Evolutionary conservation across 2,113 vertebrate species (phyloP).

Genomic region (Ciconia stormi): DNA sequence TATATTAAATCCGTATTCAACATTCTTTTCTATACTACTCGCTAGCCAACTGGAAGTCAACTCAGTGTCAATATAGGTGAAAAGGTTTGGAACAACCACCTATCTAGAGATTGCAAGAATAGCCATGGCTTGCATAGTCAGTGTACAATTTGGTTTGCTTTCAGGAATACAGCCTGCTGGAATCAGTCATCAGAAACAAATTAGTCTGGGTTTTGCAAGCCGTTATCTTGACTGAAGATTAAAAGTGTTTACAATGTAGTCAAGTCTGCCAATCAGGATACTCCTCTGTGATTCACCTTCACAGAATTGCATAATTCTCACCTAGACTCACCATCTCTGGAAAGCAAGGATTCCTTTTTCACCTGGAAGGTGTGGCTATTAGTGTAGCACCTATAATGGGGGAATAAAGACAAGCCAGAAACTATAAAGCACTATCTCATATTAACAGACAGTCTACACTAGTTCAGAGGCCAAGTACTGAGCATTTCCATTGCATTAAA

Average conservation of each 20-base stretch:
- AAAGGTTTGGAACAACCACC: background rate
- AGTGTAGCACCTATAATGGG: background rate
- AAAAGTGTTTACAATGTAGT: background rate
- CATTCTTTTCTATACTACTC: background rate
- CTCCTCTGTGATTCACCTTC: background rate
- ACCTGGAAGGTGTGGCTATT: background rate
- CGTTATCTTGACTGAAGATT: background rate
- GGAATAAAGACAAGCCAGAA: background rate
- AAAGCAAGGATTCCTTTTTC: background rate
- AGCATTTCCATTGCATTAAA: background rate
- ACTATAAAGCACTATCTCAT: background rate
- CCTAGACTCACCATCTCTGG: background rate
- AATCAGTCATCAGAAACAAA: slow-evolving; percentile 30
- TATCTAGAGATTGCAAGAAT: background rate
- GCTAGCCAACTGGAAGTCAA: background rate
- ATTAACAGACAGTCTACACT: background rate
- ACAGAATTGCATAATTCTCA: background rate
- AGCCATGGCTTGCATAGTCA: background rate
- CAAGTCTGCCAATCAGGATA: background rate
- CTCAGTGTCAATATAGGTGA: background rate
- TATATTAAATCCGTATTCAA: background rate
- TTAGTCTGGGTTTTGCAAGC: background rate
- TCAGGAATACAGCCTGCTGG: background rate
- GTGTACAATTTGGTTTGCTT: background rate
- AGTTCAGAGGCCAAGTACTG: background rate